Evolutionary conservation across 2,888 invertebrate genomes (phyloP).

Genomic region (Microchrysa polita): DNA sequence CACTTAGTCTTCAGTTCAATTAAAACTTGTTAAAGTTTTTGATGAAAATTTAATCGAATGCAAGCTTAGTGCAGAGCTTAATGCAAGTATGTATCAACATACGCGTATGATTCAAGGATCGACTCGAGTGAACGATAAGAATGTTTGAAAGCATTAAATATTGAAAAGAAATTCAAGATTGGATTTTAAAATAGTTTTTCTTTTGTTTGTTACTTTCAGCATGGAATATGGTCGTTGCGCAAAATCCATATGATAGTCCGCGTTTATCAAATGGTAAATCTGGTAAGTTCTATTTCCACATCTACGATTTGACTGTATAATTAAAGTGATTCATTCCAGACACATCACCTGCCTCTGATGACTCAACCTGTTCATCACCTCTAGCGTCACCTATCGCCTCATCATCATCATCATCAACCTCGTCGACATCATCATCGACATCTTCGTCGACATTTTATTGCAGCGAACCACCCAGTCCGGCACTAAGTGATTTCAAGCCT

Average conservation of each 20-base stretch:
- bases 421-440: constrained; percentile 64
- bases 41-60: constrained; percentile 36
- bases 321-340: no score
- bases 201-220: constrained; percentile 55
- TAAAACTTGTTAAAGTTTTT: constrained; percentile 34
- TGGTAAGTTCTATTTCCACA: constrained; percentile 49
- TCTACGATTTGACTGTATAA: constrained; percentile 53
- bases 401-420: constrained; percentile 53
- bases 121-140: no score
- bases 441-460: constrained; percentile 69
- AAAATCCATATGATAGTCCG: constrained; percentile 61
- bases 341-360: background rate
- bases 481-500: constrained; percentile 83
- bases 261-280: constrained; percentile 44
- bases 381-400: constrained; percentile 35
- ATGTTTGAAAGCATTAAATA: no score
- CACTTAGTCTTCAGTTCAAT: constrained; percentile 28
- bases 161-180: no score
- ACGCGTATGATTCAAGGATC: no score
- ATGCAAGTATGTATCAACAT: no score
- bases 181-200: no score
- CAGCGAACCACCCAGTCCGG: constrained; percentile 77
- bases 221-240: constrained; percentile 63
- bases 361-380: background rate
- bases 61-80: background rate